A percentile compares a stretch with the other conserved stretches of the same genome.
These are phyloP conservation scores for Chymomyza amoena DNA, from an alignment of 2,888 invertebrate species.

Conservation along the genomic window DNA sequence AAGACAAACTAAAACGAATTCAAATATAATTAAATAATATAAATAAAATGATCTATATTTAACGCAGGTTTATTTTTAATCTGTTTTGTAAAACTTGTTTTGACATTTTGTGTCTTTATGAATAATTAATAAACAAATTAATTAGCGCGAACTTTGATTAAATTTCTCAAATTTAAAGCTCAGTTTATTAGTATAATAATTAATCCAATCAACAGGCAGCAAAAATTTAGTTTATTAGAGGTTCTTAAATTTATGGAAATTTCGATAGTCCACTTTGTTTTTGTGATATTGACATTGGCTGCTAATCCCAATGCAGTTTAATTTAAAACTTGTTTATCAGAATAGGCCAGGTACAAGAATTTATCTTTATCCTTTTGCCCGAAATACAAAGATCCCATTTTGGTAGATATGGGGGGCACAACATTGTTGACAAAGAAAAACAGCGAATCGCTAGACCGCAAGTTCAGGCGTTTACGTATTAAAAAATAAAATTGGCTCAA, in stretches of 20 bases:
- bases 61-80: neutral
- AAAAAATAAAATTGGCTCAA: constrained; percentile 98
- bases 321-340: constrained; percentile 86
- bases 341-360: constrained; percentile 99
- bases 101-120: constrained; percentile 9
- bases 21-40: too few species aligned
- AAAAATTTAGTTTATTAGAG: neutral
- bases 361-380: constrained; percentile 99
- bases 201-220: neutral
- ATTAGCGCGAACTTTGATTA: constrained; percentile 18
- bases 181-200: neutral
- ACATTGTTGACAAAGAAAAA: constrained; percentile 99
- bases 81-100: constrained; percentile 32
- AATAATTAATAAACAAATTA: constrained; percentile 20
- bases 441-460: constrained; percentile 95
- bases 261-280: too few species aligned
- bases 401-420: constrained; percentile 96
- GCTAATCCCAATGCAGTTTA: neutral
- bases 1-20: too few species aligned
- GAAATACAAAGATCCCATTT: constrained; percentile 97
- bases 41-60: too few species aligned
- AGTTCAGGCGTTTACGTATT: constrained; percentile 95
- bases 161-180: neutral
- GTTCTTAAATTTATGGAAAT: neutral
- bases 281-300: too few species aligned